Conservation (phyloP, 2,113 vertebrate species). For the Caracal caracal region DNA sequence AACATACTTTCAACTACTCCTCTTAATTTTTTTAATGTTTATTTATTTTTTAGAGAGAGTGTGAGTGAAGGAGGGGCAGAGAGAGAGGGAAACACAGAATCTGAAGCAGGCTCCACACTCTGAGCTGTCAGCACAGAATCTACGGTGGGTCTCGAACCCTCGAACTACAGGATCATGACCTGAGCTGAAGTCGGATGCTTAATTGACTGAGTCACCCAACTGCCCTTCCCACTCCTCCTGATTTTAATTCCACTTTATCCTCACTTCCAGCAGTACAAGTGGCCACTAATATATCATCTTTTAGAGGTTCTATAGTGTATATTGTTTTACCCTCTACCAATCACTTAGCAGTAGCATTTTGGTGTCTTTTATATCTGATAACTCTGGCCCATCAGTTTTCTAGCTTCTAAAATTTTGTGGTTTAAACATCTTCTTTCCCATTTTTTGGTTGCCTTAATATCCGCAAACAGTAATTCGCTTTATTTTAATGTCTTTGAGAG, state of each 20-base stretch:
- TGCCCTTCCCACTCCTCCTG: background rate
- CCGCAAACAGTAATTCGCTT: background rate
- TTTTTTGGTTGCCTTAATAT: background rate
- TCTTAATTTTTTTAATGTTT: background rate
- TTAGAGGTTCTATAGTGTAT: background rate
- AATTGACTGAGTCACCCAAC: no score
- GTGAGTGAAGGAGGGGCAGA: no score
- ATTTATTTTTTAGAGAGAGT: no score
- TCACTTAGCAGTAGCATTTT: background rate
- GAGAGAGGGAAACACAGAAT: no score
- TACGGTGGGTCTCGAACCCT: no score
- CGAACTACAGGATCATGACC: no score
- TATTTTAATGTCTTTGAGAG: constrained; percentile 38
- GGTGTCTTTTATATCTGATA: background rate
- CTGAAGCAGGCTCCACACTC: no score
- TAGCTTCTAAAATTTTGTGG: background rate
- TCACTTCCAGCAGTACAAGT: background rate
- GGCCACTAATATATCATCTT: background rate
- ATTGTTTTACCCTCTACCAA: background rate
- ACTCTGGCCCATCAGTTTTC: background rate
- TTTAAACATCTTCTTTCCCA: background rate
- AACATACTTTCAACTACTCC: background rate
- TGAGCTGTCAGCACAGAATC: no score
- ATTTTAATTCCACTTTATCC: background rate
- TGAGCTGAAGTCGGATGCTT: no score